phyloP scores from a whole-genome alignment of 2,113 vertebrate genomes.

The Pelusios castaneus region DNA sequence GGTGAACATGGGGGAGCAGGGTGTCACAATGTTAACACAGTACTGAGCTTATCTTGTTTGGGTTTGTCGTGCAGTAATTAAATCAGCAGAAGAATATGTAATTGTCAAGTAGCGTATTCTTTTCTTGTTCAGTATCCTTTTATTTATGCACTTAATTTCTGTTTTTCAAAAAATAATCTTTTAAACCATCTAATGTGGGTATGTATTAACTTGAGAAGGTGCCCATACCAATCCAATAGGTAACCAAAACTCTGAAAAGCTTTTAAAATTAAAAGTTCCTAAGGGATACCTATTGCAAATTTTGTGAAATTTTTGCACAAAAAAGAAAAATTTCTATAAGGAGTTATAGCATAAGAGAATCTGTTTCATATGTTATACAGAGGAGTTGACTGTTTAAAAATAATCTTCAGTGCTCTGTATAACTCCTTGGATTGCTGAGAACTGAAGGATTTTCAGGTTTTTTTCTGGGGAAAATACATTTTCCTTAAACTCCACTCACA shows the following conservation, averaged over 20 bases:
- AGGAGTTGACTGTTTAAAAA: not conserved
- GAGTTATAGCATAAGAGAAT: not conserved
- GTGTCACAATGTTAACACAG: not conserved
- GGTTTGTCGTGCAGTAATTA: not conserved
- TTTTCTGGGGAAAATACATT: not conserved
- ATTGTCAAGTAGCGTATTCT: not conserved
- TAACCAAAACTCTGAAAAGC: not conserved
- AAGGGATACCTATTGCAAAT: not conserved
- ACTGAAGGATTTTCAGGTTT: not conserved
- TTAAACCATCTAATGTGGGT: too few species aligned
- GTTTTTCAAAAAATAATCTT: not conserved
- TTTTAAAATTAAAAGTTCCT: not conserved
- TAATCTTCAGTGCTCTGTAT: not conserved
- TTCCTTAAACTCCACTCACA: not conserved
- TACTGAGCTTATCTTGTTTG: not conserved
- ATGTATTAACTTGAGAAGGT: not conserved
- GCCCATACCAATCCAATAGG: not conserved
- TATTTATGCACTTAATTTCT: not conserved
- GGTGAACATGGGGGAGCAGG: too few species aligned
- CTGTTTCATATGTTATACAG: not conserved
- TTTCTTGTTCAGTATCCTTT: not conserved
- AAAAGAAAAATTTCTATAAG: constrained; percentile 23
- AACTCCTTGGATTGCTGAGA: not conserved
- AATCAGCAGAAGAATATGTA: not conserved
- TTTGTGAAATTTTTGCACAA: not conserved